Conservation (phyloP, 1,140 invertebrate genomes). For the Rhopalosiphum maidis region DNA sequence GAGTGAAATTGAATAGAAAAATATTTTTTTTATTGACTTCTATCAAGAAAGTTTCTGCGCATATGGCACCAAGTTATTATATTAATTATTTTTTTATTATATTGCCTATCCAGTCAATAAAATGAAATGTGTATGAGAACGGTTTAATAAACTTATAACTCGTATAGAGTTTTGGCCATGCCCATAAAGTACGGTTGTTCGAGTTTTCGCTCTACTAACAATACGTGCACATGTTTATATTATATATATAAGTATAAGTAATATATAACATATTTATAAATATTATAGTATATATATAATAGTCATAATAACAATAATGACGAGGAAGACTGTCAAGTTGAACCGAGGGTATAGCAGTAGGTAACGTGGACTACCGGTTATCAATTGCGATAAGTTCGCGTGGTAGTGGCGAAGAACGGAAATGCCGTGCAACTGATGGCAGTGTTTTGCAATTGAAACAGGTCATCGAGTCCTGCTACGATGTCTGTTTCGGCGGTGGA, state of each 20-base stretch:
- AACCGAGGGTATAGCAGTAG: background rate
- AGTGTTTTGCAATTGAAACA: background rate
- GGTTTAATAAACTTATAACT: too few species aligned
- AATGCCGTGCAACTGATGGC: background rate
- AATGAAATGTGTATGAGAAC: too few species aligned
- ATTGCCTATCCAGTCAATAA: too few species aligned
- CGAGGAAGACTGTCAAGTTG: background rate
- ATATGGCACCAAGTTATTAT: background rate
- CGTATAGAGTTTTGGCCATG: background rate
- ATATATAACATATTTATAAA: background rate
- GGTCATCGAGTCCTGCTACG: background rate
- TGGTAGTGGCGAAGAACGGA: background rate
- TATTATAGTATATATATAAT: background rate
- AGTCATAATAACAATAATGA: background rate
- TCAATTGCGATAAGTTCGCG: background rate
- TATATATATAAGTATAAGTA: background rate
- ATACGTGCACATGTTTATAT: background rate
- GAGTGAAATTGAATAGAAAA: background rate
- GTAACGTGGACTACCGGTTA: background rate
- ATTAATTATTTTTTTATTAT: background rate
- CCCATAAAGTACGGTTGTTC: background rate
- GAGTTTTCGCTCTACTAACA: slow-evolving; percentile 12
- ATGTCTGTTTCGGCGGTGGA: background rate
- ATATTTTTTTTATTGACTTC: background rate
- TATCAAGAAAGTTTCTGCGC: background rate